Conservation (phyloP, 2,888 invertebrate genomes). For the Invenusta paracnida region DNA sequence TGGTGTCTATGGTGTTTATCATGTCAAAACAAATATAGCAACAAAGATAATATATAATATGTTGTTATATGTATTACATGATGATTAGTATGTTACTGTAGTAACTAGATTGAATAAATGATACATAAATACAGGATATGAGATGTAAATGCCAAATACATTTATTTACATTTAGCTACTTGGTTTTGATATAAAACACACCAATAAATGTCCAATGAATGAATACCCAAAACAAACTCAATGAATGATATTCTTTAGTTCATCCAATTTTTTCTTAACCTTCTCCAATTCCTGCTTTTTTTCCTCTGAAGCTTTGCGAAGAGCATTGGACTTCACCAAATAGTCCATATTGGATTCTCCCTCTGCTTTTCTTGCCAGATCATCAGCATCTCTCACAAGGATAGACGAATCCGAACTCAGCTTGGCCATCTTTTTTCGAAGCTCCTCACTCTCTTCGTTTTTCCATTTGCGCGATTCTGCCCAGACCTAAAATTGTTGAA, state of each 20-base stretch:
- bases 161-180: neutral
- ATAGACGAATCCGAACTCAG: neutral
- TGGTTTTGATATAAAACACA: neutral
- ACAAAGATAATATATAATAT: neutral
- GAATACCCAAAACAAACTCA: constrained; percentile 1
- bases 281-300: constrained; percentile 19
- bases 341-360: constrained; percentile 6
- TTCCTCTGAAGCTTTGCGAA: constrained; percentile 12
- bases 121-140: neutral
- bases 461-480: neutral
- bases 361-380: constrained; percentile 16
- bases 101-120: neutral
- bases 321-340: constrained; percentile 14
- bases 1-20: neutral
- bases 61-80: neutral
- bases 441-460: neutral
- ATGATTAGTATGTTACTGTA: neutral
- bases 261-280: constrained; percentile 19
- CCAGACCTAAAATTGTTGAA: neutral
- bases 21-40: neutral
- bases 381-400: neutral
- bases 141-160: neutral
- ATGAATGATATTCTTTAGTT: neutral
- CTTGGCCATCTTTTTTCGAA: neutral
- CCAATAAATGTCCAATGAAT: constrained; percentile 1